Base-by-base conservation (phyloP, 2,888 invertebrate species). In the Pteria penguin region DNA sequence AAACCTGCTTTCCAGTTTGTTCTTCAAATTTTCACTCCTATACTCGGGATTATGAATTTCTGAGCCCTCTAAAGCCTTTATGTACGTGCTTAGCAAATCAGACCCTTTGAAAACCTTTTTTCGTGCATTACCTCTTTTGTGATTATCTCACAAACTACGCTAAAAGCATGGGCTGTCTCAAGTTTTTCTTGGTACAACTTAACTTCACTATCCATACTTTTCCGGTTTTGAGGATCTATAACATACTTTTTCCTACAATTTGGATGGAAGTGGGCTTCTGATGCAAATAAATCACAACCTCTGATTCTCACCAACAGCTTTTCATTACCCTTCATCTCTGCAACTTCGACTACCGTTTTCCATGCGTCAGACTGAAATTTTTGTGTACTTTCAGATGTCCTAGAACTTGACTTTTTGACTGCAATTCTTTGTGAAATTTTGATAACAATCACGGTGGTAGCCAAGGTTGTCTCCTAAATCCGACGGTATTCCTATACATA, bases 1-100 rank as follows among this genome's bases (percentile, higher is more conserved):
- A 36, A 2, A 70, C 5, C 5, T 24, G 8, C 29, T 68, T 22
- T 61, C 4, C 11, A 61, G 36, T 14, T 31, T 61, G 3, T 11
- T n/a, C 29, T 76, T 76, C 54, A 76, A 27, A 8, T 58, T 58
- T 36, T 72, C 60, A 18, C 31, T 4, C 33, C 52, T 55, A 29
- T 76, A 76, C 24, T 61, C 33, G 29, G 60, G 72, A 54, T 76
- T 76, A 22, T 65, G 4, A 54, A 54, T 57, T 18, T 18, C 8
- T 57, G 76, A 72, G 3, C 58, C 14, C 4, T 33, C 2, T 14
- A 76, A 36, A n/a, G 18, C 3, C 2, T 33, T 18, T n/a, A 66
- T 58, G 60, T 73, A 73, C 26, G 65, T 29, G 4, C 22, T 45
- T 5, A n/a, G 5, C n/a, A 71, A 27, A 8, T 71, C 71, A 71